Percentiles rank a stretch among this genome's conserved stretches.
Evolutionary conservation across 2,888 invertebrate species (phyloP).

Genomic region (Entomobrya multifasciata): DNA sequence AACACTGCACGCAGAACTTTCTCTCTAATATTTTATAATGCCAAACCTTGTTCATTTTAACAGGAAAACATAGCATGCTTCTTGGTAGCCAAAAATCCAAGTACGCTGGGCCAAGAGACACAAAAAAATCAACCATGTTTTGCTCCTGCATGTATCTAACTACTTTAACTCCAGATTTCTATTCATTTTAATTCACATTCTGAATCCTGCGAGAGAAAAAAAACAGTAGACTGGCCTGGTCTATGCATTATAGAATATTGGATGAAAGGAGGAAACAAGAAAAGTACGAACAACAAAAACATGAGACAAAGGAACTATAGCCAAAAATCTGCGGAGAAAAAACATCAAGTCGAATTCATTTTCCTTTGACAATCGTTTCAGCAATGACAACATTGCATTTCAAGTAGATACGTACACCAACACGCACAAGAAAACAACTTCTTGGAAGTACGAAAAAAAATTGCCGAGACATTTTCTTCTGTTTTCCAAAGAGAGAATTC

Average conservation of each 20-base stretch:
- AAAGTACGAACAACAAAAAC: constrained; percentile 62
- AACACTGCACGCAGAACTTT: constrained; percentile 12
- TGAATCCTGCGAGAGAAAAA: constrained; percentile 1
- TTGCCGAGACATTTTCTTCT: neutral
- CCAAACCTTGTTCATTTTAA: constrained; percentile 32
- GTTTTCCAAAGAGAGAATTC: neutral
- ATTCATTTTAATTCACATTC: constrained; percentile 59
- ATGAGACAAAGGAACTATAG: constrained; percentile 52
- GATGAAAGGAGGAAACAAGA: constrained; percentile 15
- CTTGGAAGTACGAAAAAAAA: neutral
- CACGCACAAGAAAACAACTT: neutral
- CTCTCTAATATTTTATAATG: constrained; percentile 41
- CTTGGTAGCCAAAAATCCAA: constrained; percentile 61
- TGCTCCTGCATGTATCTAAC: constrained; percentile 28
- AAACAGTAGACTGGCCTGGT: too few species aligned
- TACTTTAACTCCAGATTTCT: constrained; percentile 23
- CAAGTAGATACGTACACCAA: neutral
- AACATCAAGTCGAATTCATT: constrained; percentile 14
- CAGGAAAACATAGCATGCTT: constrained; percentile 47
- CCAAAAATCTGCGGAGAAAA: constrained; percentile 55
- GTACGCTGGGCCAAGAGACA: constrained; percentile 60
- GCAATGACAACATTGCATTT: neutral
- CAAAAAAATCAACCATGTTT: constrained; percentile 54
- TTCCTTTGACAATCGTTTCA: constrained; percentile 41
- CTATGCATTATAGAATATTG: too few species aligned